Conservation (phyloP, 2,113 vertebrate species). For the Ceratotherium simum region DNA sequence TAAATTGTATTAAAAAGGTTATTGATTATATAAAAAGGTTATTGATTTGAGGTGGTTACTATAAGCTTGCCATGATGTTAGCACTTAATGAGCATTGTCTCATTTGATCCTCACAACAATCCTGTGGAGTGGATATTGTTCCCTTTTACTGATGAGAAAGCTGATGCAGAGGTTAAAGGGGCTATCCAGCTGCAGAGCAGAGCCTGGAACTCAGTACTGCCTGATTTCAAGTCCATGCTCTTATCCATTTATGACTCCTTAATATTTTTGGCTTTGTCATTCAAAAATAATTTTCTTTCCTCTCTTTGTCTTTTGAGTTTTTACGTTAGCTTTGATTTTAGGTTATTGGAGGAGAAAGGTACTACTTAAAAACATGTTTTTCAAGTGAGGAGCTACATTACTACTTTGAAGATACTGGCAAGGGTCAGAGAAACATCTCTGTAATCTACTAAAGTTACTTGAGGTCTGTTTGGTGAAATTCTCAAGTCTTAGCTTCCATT, state of each 20-base stretch:
- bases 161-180: background rate
- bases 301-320: conserved; percentile 28
- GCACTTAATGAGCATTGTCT: background rate
- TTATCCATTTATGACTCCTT: background rate
- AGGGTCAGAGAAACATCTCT: background rate
- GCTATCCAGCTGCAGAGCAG: background rate
- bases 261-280: conserved; percentile 23
- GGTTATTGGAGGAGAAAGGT: background rate
- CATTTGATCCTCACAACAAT: background rate
- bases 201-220: background rate
- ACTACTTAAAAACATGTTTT: conserved; percentile 34
- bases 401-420: conserved; percentile 4
- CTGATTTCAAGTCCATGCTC: background rate
- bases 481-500: conserved; percentile 34
- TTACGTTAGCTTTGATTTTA: conserved; percentile 52
- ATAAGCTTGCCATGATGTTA: background rate
- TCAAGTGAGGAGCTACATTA: conserved; percentile 1
- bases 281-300: conserved; percentile 32
- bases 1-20: background rate
- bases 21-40: background rate
- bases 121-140: background rate
- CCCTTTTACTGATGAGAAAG: background rate
- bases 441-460: conserved; percentile 50
- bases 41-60: background rate
- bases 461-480: conserved; percentile 15